These are phyloP conservation scores for Cebidichthys violaceus DNA, from an alignment of 2,113 vertebrate species.

Conservation along the genomic window DNA sequence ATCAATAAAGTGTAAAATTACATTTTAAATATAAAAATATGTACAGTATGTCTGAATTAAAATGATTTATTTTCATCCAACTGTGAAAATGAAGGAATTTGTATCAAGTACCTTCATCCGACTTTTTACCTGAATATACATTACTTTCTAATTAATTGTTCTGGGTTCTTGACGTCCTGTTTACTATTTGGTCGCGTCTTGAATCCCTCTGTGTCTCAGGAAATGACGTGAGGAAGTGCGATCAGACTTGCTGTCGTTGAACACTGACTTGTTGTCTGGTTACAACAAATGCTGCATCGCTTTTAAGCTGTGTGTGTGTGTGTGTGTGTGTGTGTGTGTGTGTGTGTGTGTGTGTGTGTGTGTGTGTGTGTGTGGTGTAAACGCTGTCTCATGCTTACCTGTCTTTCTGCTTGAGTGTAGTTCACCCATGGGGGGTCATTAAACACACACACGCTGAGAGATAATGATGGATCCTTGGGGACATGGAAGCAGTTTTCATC, in stretches of 20 bases:
- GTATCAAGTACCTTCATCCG: background rate
- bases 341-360: slow-evolving; percentile 1
- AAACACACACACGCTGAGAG: slow-evolving; percentile 12
- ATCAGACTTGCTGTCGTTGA: slow-evolving; percentile 23
- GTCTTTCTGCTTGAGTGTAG: slow-evolving; percentile 8
- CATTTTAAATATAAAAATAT: background rate
- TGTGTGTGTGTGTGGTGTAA: slow-evolving; percentile 1
- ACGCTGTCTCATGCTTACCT: slow-evolving; percentile 8
- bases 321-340: slow-evolving; percentile 11
- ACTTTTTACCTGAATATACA: background rate
- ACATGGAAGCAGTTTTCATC: background rate
- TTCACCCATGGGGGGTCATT: slow-evolving; percentile 45
- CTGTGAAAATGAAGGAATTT: background rate
- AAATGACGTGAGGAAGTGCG: background rate
- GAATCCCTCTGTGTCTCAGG: slow-evolving; percentile 15
- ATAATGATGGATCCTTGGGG: background rate
- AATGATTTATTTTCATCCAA: background rate
- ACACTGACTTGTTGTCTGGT: slow-evolving; percentile 34
- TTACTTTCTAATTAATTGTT: background rate
- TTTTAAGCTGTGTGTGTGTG: slow-evolving; percentile 2
- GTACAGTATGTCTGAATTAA: background rate
- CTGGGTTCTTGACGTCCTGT: background rate
- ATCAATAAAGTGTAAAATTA: background rate
- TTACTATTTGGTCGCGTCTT: background rate
- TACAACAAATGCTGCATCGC: background rate